Evolutionary conservation across 2,797 vertebrate species (phyloP).

Genomic region (Petrocephalus schoutedeni): DNA sequence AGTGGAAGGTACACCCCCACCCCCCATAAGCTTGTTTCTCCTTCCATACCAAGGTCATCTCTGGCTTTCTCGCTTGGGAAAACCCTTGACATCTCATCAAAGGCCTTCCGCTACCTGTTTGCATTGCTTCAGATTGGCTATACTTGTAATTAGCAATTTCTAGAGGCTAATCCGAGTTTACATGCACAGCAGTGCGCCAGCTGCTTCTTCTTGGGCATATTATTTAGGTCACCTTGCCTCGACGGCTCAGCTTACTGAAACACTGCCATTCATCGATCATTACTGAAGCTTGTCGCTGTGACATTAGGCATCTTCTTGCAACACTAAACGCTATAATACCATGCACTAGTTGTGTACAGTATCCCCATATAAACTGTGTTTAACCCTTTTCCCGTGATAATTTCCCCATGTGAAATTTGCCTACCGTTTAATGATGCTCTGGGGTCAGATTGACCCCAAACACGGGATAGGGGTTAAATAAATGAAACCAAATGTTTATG

Average conservation of each 20-base stretch:
- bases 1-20: neutral
- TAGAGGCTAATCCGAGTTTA: neutral
- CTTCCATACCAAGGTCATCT: neutral
- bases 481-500: neutral
- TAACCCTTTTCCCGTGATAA: too few relatives aligned
- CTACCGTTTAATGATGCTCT: too few relatives aligned
- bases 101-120: neutral
- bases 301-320: neutral
- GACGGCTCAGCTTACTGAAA: neutral
- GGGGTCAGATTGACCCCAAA: too few relatives aligned
- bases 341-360: neutral
- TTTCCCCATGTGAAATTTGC: too few relatives aligned
- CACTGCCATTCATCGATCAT: neutral
- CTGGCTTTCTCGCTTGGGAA: neutral
- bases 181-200: neutral
- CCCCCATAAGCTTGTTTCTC: neutral
- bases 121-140: neutral
- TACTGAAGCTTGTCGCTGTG: neutral
- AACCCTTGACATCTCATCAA: neutral
- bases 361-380: neutral
- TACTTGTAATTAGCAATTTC: neutral
- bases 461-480: neutral
- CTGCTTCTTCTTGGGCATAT: neutral
- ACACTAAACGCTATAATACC: neutral
- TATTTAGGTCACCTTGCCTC: slow-evolving; percentile 1